Evolutionary conservation across 2,888 invertebrate genomes (phyloP).

Genomic region (Caenorhabditis sulstoni): DNA sequence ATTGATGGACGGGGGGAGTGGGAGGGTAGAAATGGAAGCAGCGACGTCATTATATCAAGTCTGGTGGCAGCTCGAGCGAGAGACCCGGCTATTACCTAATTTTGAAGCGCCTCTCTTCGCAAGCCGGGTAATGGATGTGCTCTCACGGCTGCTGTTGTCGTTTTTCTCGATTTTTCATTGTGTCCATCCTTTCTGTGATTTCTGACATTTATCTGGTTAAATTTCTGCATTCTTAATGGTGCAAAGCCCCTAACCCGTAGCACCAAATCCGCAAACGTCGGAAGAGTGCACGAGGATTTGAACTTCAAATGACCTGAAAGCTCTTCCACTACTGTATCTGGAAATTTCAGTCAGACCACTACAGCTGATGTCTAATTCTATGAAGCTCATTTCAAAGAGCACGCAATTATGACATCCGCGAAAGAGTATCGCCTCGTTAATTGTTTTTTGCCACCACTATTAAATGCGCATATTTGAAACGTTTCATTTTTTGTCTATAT

Average conservation of each 20-base stretch:
- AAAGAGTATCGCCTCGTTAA: no score
- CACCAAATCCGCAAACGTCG: no score
- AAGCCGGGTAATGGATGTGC: conserved; percentile 54
- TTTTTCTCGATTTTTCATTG: conserved; percentile 2
- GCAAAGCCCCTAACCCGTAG: no score
- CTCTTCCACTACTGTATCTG: no score
- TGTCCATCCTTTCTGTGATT: background rate
- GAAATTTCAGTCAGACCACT: no score
- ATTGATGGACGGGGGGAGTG: conserved; percentile 25
- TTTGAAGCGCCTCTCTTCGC: conserved; percentile 49
- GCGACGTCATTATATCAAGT: conserved; percentile 53
- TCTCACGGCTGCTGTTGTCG: conserved; percentile 7
- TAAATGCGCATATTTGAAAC: conserved; percentile 16
- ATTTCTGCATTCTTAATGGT: no score
- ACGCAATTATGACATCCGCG: conserved; percentile 11
- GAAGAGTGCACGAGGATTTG: no score
- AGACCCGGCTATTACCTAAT: conserved; percentile 56
- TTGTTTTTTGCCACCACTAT: no score
- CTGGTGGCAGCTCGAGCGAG: conserved; percentile 40
- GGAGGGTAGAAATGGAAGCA: background rate
- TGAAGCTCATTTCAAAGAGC: background rate
- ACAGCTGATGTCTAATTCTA: no score
- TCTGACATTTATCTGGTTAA: background rate
- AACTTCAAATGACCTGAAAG: no score
- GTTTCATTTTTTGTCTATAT: conserved; percentile 17